Base-by-base conservation (phyloP, 2,113 vertebrate genomes). In the Castor canadensis region DNA sequence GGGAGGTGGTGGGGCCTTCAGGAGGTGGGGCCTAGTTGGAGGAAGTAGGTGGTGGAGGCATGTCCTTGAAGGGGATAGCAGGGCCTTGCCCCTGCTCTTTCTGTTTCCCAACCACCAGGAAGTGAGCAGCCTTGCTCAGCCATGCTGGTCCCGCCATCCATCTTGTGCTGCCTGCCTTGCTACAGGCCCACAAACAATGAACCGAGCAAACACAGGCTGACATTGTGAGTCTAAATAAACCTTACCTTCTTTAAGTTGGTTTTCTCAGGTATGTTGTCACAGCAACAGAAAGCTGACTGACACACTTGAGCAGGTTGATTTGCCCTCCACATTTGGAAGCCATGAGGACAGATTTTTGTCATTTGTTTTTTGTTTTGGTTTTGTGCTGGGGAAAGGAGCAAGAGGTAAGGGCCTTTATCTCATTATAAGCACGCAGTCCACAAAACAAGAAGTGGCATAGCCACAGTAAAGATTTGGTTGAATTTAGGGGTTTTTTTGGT, bases 311-410 rank as follows among this genome's bases (percentile, higher is more conserved):
- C 47, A 93, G 49, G 20, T 84, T 75, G 15, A 92, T 87, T 89
- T 87, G 91, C 95, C 92, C 95, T 97, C 67, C 69, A 54, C 60
- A 95, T 94, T 64, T 71, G n/a, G n/a, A 71, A 71, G 43, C 35
- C 79, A 38, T n/a, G 71, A 38, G 40, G 9, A 54, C 30, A 22
- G 52, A n/a, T 40, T 77, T 35, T 88, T 76, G 10, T 35, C 22
- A 30, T 26, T 91, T 88, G 56, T 6, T 45, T 79, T 43, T 62
- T 60, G 22, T 71, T 60, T 69, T 67, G 30, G 12, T 47, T 79
- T 67, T 49, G 45, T 80, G 62, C 28, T 9, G 3, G 49, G 20
- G 5, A 10, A n/a, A 79, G 49, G 54, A 17, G 16, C 20, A 69
- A 40, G 56, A 40, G 40, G 28, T 30, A 72, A 73, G 19, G 60